These are phyloP conservation scores for Melospiza melodia DNA, from an alignment of 2,113 vertebrate species.

Conservation along the genomic window DNA sequence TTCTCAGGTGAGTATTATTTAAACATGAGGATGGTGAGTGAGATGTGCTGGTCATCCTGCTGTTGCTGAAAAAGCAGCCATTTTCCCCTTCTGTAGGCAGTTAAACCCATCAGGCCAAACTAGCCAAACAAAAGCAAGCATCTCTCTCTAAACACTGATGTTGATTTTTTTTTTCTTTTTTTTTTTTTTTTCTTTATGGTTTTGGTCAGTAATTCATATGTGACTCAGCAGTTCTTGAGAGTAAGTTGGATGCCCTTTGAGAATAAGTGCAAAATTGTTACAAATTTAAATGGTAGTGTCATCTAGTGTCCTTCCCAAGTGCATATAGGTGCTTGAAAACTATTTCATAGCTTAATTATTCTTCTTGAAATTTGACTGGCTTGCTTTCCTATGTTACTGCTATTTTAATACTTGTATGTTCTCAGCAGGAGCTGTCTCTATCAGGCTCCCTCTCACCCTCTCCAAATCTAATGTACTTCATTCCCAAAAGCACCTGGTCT, in stretches of 20 bases:
- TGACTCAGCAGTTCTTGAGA: background rate
- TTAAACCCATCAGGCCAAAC: background rate
- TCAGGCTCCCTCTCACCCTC: background rate
- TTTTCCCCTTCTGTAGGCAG: background rate
- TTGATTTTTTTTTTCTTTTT: background rate
- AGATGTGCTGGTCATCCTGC: background rate
- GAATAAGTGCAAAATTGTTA: background rate
- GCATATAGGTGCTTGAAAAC: background rate
- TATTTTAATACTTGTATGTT: background rate
- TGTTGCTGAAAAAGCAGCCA: background rate
- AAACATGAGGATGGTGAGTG: background rate
- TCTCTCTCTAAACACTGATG: background rate
- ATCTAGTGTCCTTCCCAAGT: background rate
- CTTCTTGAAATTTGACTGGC: background rate
- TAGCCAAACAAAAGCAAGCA: background rate
- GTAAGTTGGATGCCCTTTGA: background rate
- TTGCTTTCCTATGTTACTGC: background rate
- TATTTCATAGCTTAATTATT: background rate
- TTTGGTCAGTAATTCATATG: background rate
- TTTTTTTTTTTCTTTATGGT: background rate
- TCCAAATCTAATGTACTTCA: background rate
- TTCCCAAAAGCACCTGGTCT: background rate
- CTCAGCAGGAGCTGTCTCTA: background rate
- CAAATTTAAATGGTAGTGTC: background rate
- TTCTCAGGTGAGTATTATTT: constrained; percentile 86